Evolutionary conservation across 2,797 vertebrate species (phyloP).

Genomic region (Sorex maritimensis): DNA sequence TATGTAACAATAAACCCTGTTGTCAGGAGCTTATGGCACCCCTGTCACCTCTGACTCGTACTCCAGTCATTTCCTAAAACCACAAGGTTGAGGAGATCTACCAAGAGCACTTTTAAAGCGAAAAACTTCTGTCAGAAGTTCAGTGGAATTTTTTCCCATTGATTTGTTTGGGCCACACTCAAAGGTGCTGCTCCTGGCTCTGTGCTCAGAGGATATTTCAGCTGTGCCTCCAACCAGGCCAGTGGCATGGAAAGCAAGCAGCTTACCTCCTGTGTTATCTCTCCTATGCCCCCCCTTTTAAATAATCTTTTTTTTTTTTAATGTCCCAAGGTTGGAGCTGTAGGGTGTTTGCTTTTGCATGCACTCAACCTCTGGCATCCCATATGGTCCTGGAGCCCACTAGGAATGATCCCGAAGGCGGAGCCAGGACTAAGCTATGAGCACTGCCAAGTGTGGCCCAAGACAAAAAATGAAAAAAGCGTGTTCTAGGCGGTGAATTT

Average conservation of each 20-base stretch:
- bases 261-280: neutral
- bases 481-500: neutral
- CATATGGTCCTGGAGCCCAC: too few species aligned
- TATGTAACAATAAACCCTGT: neutral
- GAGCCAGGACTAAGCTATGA: too few species aligned
- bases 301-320: too few species aligned
- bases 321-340: too few species aligned
- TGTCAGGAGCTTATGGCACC: neutral
- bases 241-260: too few species aligned
- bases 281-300: neutral
- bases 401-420: too few species aligned
- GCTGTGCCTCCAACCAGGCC: too few species aligned
- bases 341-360: too few species aligned
- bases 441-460: too few species aligned
- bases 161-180: neutral
- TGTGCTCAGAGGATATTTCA: too few species aligned
- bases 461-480: neutral
- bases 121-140: neutral
- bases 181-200: too few species aligned
- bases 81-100: conserved; percentile 10
- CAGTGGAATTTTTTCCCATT: neutral
- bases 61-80: conserved; percentile 41
- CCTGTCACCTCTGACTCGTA: conserved; percentile 8
- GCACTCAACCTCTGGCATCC: too few species aligned
- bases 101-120: conserved; percentile 57